Evolutionary conservation across 2,888 invertebrate genomes (phyloP), one percentile per base, ranked within the genome.

Genomic region (Diplazon laetatorius): DNA sequence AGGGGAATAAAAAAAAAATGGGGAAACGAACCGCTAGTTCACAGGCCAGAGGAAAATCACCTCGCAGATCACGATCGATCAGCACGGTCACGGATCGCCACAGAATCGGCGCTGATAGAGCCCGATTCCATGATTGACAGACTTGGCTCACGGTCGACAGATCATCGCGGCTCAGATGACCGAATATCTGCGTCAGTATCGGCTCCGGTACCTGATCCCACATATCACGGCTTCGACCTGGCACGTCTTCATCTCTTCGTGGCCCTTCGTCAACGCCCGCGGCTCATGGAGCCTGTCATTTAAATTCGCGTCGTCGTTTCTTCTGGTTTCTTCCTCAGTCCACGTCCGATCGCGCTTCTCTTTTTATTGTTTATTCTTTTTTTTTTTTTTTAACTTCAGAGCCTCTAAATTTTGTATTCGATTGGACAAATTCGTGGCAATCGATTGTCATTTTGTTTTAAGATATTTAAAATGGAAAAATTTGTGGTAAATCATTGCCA

Each of bases 251-350:
- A 87, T 88, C 74, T 85, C 83, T 79, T 77, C 77, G 73, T 50
- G 50, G 55, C 63, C 65, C 50, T 46, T 59, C n/a, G 52, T 44
- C 66, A 16, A 5, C 50, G 48, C 44, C n/a, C 46, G 48, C 95
- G 92, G 92, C 30, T 86, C 91, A n/a, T 37, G 95, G 96, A 90
- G 96, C 95, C 71, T 72, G 79, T 79, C 76, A 76, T n/a, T 25
- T 37, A 48, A 44, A 60, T 39, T 68, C 48, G 44, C 55, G 35
- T 65, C 55, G 35, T 65, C 66, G 63, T 66, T 37, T 57, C 59
- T 66, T 18, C 69, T n/a, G n/a, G 35, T 8, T 44, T 14, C 55
- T 37, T 48, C 37, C 79, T 25, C 30, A 14, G 74, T 62, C 65
- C 60, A 10, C 60, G 44, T 60, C 74, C 50, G 55, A 44, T n/a